Conservation (phyloP, 2,888 invertebrate species). For the Amiota communis region DNA sequence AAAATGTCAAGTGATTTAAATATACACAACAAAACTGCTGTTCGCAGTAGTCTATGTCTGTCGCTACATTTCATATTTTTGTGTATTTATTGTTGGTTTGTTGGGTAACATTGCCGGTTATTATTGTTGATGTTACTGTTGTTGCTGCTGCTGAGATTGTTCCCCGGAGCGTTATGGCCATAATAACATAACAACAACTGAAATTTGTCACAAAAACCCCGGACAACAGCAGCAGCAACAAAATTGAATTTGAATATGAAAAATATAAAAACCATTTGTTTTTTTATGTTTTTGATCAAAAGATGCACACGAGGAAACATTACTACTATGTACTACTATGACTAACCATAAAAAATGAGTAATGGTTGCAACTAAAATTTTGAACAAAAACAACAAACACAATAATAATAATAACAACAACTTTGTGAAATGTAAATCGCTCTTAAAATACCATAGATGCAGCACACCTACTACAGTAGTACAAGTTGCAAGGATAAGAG, state of each 20-base stretch:
- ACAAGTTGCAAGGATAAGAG: background rate
- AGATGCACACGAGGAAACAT: background rate
- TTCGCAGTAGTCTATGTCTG: no score
- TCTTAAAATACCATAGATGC: constrained; percentile 4
- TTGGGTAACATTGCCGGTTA: background rate
- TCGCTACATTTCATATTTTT: background rate
- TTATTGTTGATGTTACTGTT: background rate
- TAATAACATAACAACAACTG: constrained; percentile 15
- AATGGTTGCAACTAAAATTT: background rate
- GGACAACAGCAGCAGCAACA: background rate
- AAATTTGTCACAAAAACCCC: constrained; percentile 15
- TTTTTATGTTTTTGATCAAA: background rate
- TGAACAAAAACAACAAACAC: background rate
- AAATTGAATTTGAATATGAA: background rate
- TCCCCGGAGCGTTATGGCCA: constrained; percentile 22
- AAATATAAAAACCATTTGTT: background rate
- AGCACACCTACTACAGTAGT: constrained; percentile 4
- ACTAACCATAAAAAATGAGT: background rate
- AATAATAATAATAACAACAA: background rate
- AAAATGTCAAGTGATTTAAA: constrained; percentile 29
- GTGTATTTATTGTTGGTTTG: background rate
- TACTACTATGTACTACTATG: background rate
- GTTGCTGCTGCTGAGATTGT: constrained; percentile 2
- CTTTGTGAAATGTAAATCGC: constrained; percentile 10
- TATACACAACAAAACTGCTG: background rate